Base-by-base conservation (phyloP, 2,113 vertebrate species). In the Callospermophilus lateralis region DNA sequence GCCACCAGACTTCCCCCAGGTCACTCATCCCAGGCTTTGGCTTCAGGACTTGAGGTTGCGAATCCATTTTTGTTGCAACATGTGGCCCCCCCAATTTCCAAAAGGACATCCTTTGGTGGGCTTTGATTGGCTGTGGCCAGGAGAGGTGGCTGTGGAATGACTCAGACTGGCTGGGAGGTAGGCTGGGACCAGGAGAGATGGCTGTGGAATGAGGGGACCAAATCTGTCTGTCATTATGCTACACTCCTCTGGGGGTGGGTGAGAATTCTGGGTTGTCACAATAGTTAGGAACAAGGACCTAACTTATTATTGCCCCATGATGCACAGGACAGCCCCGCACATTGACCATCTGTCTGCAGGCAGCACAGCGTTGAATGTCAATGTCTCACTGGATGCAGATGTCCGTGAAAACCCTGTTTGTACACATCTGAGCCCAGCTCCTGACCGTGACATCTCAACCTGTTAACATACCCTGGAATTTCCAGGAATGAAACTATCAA, bases 321-420 rank as follows among this genome's bases (percentile, higher is more conserved):
- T 32, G 58, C 22, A 3, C 42, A 45, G 51, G 12, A 16, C 51
- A n/a, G 20, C 37, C 72, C 7, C 15, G 6, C 26, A 45, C 9
- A 1, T 37, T 3, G 0, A 8, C 68, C 48, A 30, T 19, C 28
- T 65, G 16, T 51, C 42, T 30, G 4, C 45, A 78, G 8, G 42
- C 17, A 70, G 15, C 55, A 58, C 20, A 17, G n/a, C 4, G 30
- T 55, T 22, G 15, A 24, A 4, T n/a, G 34, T n/a, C 67, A 63
- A 11, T 24, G 39, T 80, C 63, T 74, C 42, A 2, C 0, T 37
- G 16, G 12, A 61, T 7, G 0, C 1, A 16, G 30, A 9, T 22
- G 34, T 77, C 55, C 34, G 17, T 58, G 80, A 83, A 63, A 80
- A 45, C 13, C 39, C 39, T 65, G 20, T 67, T 58, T 17, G 10